These are phyloP conservation scores for Mormyrus hasselquistii DNA, from an alignment of 2,797 vertebrate species.

Conservation along the genomic window DNA sequence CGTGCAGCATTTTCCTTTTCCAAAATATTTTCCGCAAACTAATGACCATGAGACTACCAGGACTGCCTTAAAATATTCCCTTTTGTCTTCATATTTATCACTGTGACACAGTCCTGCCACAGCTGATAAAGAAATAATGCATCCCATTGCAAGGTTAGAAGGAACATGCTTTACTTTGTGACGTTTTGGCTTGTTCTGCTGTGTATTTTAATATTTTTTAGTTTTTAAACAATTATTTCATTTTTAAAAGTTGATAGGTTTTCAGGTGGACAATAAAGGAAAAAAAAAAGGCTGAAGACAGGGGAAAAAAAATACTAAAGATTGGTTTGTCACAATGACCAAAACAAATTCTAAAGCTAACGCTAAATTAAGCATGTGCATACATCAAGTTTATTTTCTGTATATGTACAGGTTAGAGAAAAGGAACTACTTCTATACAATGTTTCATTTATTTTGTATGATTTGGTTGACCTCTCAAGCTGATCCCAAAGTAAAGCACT, in stretches of 20 bases:
- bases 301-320: not conserved
- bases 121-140: not conserved
- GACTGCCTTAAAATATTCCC: not conserved
- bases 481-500: conserved; percentile 52
- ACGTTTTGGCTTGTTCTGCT: conserved; percentile 19
- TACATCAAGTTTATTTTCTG: conserved; percentile 70
- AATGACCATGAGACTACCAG: not conserved
- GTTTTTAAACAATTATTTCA: not conserved
- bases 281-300: not conserved
- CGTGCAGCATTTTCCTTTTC: not conserved
- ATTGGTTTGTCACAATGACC: conserved; percentile 10
- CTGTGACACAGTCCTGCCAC: not conserved
- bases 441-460: conserved; percentile 60
- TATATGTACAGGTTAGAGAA: conserved; percentile 82
- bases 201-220: conserved; percentile 3
- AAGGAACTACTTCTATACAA: conserved; percentile 76
- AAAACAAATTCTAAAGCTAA: conserved; percentile 39
- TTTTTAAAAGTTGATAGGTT: conserved; percentile 12
- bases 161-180: not conserved
- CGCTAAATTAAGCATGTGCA: conserved; percentile 54
- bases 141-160: not conserved
- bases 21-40: not conserved
- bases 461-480: conserved; percentile 68
- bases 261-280: not conserved
- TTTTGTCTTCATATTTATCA: not conserved